A percentile compares a stretch with the other conserved stretches of the same genome.
Evolutionary conservation across 2,888 invertebrate species (phyloP).

Genomic region (Athripsodes cinereus): DNA sequence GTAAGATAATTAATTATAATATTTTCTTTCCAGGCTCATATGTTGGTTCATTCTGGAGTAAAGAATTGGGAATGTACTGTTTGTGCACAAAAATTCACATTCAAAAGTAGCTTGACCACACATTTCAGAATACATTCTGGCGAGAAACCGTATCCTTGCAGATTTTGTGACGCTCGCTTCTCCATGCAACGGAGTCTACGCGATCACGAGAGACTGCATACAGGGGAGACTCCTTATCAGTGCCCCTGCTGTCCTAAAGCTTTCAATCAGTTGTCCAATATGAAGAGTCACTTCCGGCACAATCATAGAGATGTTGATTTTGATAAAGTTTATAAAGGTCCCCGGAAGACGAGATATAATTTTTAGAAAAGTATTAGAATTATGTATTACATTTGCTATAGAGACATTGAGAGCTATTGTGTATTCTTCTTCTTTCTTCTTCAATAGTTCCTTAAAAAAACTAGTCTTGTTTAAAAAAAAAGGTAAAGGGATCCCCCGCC

Average conservation of each 20-base stretch:
- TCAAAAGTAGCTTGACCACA: slow-evolving; percentile 22
- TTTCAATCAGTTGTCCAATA: slow-evolving; percentile 25
- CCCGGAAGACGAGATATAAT: neutral
- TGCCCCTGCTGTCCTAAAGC: slow-evolving; percentile 25
- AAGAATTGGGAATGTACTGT: slow-evolving; percentile 21
- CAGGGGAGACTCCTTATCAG: slow-evolving; percentile 24
- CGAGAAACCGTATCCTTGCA: slow-evolving; percentile 25
- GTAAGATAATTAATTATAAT: too few species aligned
- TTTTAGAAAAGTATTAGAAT: too few species aligned
- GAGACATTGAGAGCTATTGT: too few species aligned
- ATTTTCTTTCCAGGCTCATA: slow-evolving; percentile 14
- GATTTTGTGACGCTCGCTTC: slow-evolving; percentile 24
- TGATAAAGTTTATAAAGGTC: slow-evolving; percentile 5
- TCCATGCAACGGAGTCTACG: slow-evolving; percentile 22
- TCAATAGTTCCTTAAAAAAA: too few species aligned
- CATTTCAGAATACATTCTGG: slow-evolving; percentile 24
- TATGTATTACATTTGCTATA: too few species aligned
- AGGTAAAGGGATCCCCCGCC: too few species aligned
- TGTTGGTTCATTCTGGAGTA: slow-evolving; percentile 24
- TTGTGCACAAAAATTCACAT: slow-evolving; percentile 20
- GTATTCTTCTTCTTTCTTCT: too few species aligned
- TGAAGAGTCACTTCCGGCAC: slow-evolving; percentile 26
- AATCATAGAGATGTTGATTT: slow-evolving; percentile 23
- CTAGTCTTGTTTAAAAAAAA: too few species aligned
- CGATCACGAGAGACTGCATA: slow-evolving; percentile 26